Base-by-base conservation (phyloP, 2,797 vertebrate genomes). In the Rhabdomys pumilio region DNA sequence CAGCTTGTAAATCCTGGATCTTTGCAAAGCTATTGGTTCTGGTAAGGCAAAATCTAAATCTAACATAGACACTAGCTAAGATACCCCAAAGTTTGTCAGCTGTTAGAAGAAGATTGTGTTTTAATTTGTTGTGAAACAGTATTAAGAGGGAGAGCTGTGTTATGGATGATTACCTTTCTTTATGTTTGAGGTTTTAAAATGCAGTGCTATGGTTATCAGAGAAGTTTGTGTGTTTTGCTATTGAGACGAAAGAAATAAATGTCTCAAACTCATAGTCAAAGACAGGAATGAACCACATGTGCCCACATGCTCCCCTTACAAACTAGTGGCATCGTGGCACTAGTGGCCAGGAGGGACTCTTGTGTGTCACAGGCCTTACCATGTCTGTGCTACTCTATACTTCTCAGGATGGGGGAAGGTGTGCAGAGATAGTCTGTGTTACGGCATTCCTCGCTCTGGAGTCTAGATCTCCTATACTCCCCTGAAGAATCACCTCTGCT, bases 21-120 rank as follows among this genome's bases (percentile, higher is more conserved):
- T 59, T 84, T 92, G 89, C 26, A 94, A 86, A 84, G 31, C 85
- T 96, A 93, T 90, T 59, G 44, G 14, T 90, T n/a, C 24, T 57
- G 15, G 1, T 8, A 61, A 41, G 47, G 13, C n/a, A 75, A 93
- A 81, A 67, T 8, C 20, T 38, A 81, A 92, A 50, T 83, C 19
- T 83, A 53, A 75, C 90, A 72, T 59, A 75, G 69, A 88, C 79
- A 59, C 50, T 79, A 75, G 44, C 73, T 91, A 59, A 94, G 38
- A 80, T 92, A 94, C 1, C 12, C 29, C 75, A 79, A 79, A 19
- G 73, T 75, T 20, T 82, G 31, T 80, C n/a, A 61, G n/a, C 90
- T 92, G 91, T 83, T 67, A 93, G 59, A 96, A 73, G 76, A 91
- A 89, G 41, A 85, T 10, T 59, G 67, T 83, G 19, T 86, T 97